Conservation (phyloP, 92 coral and sea anemone species). For the Bergia puertoricense region DNA sequence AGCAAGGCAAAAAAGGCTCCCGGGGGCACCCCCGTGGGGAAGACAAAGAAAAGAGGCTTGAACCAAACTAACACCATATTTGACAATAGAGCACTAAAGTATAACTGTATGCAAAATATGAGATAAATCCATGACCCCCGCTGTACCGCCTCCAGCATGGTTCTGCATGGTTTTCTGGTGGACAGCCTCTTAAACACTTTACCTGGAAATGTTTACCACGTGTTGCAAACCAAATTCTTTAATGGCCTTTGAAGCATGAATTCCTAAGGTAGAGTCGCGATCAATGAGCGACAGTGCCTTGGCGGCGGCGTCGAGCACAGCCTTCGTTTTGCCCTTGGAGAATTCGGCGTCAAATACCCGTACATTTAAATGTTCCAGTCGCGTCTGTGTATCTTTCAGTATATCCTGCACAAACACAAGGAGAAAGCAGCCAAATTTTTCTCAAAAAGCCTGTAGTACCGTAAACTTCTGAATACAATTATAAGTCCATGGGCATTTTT, state of each 20-base stretch:
- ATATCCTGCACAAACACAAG: constrained; percentile 59
- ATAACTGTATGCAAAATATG: too few relatives aligned
- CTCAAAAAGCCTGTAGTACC: too few relatives aligned
- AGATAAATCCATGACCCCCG: too few relatives aligned
- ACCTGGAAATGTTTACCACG: constrained; percentile 72
- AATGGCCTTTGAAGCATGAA: constrained; percentile 84
- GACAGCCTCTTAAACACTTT: background rate
- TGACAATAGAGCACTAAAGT: too few relatives aligned
- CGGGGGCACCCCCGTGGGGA: too few relatives aligned
- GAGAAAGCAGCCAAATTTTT: background rate
- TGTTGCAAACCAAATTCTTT: constrained; percentile 80
- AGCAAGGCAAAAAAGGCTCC: too few relatives aligned
- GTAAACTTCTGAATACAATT: too few relatives aligned
- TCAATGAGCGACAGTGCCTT: constrained; percentile 91
- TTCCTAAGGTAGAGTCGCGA: constrained; percentile 85
- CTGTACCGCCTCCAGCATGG: too few relatives aligned
- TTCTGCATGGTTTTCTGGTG: too few relatives aligned
- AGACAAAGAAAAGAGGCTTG: too few relatives aligned
- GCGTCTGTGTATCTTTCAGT: constrained; percentile 63
- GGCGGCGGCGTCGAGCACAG: constrained; percentile 95
- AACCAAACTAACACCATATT: too few relatives aligned
- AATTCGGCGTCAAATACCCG: constrained; percentile 87
- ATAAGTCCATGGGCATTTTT: too few relatives aligned
- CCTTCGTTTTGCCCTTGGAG: constrained; percentile 96
- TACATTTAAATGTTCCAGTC: constrained; percentile 65